phyloP scores from a whole-genome alignment of 2,888 invertebrate genomes.

The Hofmannophila pseudospretella region DNA sequence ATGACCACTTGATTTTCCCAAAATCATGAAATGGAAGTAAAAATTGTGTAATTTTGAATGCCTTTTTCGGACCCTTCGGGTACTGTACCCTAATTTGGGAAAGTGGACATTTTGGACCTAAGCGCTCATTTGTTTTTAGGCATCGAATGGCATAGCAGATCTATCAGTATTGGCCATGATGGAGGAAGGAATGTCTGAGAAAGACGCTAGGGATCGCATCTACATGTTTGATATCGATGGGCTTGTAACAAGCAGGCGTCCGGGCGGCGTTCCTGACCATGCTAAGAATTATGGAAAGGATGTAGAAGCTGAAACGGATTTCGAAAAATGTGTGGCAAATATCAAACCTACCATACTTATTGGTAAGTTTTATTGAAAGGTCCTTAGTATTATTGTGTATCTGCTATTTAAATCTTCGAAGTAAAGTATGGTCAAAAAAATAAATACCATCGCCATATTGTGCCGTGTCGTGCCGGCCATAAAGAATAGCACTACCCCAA shows the following conservation, averaged over 20 bases:
- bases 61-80: too few relatives aligned
- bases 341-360: conserved; percentile 89
- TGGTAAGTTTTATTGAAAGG: conserved; percentile 70
- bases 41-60: too few relatives aligned
- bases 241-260: conserved; percentile 81
- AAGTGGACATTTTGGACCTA: too few relatives aligned
- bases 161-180: conserved; percentile 91
- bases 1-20: too few relatives aligned
- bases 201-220: conserved; percentile 87
- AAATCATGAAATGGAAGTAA: too few relatives aligned
- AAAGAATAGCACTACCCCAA: too few relatives aligned
- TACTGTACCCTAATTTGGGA: too few relatives aligned
- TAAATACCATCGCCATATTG: too few relatives aligned
- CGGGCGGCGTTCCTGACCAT: conserved; percentile 79
- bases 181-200: conserved; percentile 65
- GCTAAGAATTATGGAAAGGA: conserved; percentile 84
- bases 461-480: too few relatives aligned
- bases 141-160: conserved; percentile 92
- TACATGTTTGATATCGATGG: conserved; percentile 96
- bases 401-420: too few relatives aligned
- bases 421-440: too few relatives aligned
- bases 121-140: conserved; percentile 75
- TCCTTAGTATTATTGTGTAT: not conserved
- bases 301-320: conserved; percentile 82
- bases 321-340: conserved; percentile 84